Percentiles rank a stretch among this genome's conserved stretches.
Evolutionary conservation across 2,888 invertebrate genomes (phyloP).

Genomic region (Glaucopsyche alexis): DNA sequence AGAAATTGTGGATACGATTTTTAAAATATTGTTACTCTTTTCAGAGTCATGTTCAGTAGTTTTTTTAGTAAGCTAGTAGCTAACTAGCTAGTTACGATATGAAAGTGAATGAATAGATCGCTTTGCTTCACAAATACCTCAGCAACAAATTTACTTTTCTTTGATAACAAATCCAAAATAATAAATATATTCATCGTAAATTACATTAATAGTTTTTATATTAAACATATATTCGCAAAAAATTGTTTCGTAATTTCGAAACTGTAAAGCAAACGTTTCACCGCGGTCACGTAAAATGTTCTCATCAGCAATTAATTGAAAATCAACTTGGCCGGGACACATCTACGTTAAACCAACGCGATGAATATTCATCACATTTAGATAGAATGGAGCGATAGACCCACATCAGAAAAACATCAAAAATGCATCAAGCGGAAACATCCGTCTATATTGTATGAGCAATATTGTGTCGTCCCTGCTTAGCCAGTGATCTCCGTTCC

Average conservation of each 20-base stretch:
- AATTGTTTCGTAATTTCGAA: not conserved
- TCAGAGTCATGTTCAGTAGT: not conserved
- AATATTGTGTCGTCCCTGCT: conserved; percentile 66
- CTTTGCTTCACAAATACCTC: too few relatives aligned
- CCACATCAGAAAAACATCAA: conserved; percentile 81
- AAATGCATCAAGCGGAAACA: conserved; percentile 81
- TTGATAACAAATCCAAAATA: too few relatives aligned
- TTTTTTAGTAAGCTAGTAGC: not conserved
- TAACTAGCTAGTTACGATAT: too few relatives aligned
- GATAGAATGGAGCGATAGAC: conserved; percentile 77
- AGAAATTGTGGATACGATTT: conserved; percentile 51
- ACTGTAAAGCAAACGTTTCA: conserved; percentile 17
- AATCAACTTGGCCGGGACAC: conserved; percentile 46
- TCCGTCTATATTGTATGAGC: conserved; percentile 69
- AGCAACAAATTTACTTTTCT: too few relatives aligned
- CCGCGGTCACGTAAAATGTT: conserved; percentile 24
- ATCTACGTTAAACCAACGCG: conserved; percentile 63
- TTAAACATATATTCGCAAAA: not conserved
- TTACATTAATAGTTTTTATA: too few relatives aligned
- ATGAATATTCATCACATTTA: conserved; percentile 79
- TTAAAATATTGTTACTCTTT: not conserved
- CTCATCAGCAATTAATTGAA: conserved; percentile 38
- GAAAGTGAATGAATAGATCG: too few relatives aligned
- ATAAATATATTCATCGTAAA: too few relatives aligned
- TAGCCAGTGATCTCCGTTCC: conserved; percentile 46